phyloP scores from a whole-genome alignment of 2,888 invertebrate species.

The Theretra japonica region DNA sequence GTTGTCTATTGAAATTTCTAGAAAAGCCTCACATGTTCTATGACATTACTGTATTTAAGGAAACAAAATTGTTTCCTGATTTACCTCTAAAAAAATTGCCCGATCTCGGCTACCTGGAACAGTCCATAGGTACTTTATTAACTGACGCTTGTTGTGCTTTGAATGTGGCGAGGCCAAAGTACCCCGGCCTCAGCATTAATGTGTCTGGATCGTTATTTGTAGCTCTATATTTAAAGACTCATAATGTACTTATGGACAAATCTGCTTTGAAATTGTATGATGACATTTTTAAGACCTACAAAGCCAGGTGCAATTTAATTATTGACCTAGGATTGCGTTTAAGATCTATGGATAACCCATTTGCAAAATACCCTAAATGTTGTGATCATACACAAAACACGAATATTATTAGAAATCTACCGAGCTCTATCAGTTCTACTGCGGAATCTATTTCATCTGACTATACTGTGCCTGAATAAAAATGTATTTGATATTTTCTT shows the following conservation, averaged over 20 bases:
- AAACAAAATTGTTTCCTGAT: slow-evolving; percentile 63
- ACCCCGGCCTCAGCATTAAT: slow-evolving; percentile 82
- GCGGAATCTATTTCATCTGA: slow-evolving; percentile 32
- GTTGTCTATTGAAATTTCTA: slow-evolving; percentile 83
- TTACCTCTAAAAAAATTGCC: slow-evolving; percentile 80
- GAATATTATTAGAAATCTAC: slow-evolving; percentile 45
- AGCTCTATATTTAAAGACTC: slow-evolving; percentile 84
- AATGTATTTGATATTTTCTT: neutral
- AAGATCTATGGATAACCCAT: slow-evolving; percentile 84
- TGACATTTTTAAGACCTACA: slow-evolving; percentile 64
- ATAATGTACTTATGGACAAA: slow-evolving; percentile 66
- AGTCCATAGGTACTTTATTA: slow-evolving; percentile 81
- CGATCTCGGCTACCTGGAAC: slow-evolving; percentile 85
- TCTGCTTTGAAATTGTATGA: slow-evolving; percentile 61
- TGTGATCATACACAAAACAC: slow-evolving; percentile 41
- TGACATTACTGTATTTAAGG: slow-evolving; percentile 72
- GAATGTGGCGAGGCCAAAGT: slow-evolving; percentile 83
- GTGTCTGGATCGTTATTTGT: slow-evolving; percentile 83
- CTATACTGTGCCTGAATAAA: neutral
- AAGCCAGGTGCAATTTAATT: slow-evolving; percentile 68
- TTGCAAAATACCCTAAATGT: slow-evolving; percentile 73
- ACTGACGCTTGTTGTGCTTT: slow-evolving; percentile 82
- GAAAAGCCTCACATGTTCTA: slow-evolving; percentile 78
- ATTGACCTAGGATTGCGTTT: slow-evolving; percentile 72
- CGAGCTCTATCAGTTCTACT: slow-evolving; percentile 44